A percentile compares a stretch with the other conserved stretches of the same genome.
Conservation (phyloP, 2,888 invertebrate species). For the Ellobium chinense region DNA sequence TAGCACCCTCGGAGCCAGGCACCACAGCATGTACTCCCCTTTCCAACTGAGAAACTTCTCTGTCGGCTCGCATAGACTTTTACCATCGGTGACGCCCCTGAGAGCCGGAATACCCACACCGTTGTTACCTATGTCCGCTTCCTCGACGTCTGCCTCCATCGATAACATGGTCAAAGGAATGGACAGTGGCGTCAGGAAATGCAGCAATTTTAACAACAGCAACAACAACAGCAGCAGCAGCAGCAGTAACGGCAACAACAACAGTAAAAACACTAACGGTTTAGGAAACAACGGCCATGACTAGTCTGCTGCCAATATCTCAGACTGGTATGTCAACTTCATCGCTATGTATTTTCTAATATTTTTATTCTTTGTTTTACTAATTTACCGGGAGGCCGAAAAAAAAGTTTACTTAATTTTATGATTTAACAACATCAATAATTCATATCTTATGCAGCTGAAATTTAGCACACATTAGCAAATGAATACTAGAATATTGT, state of each 20-base stretch:
- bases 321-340: no score
- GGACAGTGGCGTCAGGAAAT: background rate
- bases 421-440: no score
- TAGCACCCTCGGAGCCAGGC: slow-evolving; percentile 27
- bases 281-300: background rate
- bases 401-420: no score
- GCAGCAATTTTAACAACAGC: background rate
- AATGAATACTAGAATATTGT: no score
- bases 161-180: background rate
- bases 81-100: slow-evolving; percentile 10
- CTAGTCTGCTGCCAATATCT: no score
- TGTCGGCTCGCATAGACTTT: background rate
- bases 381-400: no score
- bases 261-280: background rate
- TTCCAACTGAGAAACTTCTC: slow-evolving; percentile 15
- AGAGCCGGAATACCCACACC: background rate
- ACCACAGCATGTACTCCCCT: slow-evolving; percentile 13
- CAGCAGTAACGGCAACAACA: background rate
- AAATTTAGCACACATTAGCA: no score
- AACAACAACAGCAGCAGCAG: background rate
- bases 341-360: no score
- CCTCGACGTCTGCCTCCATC: background rate
- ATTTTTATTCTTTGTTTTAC: no score
- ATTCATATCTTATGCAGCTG: no score
- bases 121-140: background rate